phyloP scores from a whole-genome alignment of 2,797 vertebrate genomes.

The Enteromius fasciolatus region DNA sequence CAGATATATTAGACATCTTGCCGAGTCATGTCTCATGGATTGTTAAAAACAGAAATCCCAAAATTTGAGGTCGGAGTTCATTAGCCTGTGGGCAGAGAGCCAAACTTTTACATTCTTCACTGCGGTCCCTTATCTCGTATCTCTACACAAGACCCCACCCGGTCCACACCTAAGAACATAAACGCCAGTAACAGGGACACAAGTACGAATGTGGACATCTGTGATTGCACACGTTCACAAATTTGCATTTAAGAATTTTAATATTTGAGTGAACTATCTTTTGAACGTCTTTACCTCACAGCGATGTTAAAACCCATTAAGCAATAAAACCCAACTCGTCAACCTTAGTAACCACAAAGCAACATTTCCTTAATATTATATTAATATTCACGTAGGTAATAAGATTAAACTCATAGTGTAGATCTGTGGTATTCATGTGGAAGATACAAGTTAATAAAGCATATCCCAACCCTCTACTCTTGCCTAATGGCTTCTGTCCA shows the following conservation, averaged over 20 bases:
- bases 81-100: conserved; percentile 2
- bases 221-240: neutral
- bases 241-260: neutral
- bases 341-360: neutral
- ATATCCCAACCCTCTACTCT: neutral
- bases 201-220: neutral
- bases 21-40: neutral
- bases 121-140: neutral
- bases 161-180: neutral
- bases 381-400: neutral
- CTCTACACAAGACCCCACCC: neutral
- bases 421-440: neutral
- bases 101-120: neutral
- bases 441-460: neutral
- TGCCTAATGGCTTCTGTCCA: neutral
- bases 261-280: neutral
- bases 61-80: neutral
- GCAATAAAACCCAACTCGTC: neutral
- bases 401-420: neutral
- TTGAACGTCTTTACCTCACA: neutral
- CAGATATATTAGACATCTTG: neutral
- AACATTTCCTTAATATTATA: neutral
- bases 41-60: neutral
- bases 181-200: neutral
- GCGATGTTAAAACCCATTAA: neutral